phyloP scores from a whole-genome alignment of 2,888 invertebrate genomes.

The Keiferia lycopersicella region DNA sequence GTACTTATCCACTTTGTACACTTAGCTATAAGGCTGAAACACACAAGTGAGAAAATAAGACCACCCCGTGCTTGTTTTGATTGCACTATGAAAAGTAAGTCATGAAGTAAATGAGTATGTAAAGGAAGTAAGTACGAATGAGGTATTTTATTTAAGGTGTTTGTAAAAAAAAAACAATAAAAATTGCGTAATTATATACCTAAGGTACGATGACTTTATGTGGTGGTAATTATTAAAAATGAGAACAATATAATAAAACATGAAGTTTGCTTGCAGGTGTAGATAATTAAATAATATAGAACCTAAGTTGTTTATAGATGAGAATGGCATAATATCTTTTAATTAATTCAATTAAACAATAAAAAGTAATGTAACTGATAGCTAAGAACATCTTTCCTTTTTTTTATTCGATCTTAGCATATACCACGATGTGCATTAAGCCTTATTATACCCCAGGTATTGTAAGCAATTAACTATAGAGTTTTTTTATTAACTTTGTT shows the following conservation, averaged over 20 bases:
- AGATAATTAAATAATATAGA: too few species aligned
- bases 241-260: too few species aligned
- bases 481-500: constrained; percentile 22
- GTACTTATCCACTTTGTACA: constrained; percentile 20
- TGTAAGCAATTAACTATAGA: constrained; percentile 19
- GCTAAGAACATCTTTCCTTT: background rate
- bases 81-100: too few species aligned
- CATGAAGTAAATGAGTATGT: too few species aligned
- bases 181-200: too few species aligned
- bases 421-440: constrained; percentile 6
- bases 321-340: background rate
- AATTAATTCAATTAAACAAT: background rate
- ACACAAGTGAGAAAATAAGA: background rate
- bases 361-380: background rate
- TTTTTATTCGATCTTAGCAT: background rate
- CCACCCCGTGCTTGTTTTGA: background rate
- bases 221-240: too few species aligned
- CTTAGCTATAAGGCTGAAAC: background rate
- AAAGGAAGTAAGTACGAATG: too few species aligned
- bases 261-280: too few species aligned
- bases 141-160: too few species aligned
- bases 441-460: constrained; percentile 17
- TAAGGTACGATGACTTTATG: too few species aligned
- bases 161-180: background rate
- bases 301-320: background rate